Evolutionary conservation across 2,113 vertebrate species (phyloP).

Genomic region (Lophura nycthemera): DNA sequence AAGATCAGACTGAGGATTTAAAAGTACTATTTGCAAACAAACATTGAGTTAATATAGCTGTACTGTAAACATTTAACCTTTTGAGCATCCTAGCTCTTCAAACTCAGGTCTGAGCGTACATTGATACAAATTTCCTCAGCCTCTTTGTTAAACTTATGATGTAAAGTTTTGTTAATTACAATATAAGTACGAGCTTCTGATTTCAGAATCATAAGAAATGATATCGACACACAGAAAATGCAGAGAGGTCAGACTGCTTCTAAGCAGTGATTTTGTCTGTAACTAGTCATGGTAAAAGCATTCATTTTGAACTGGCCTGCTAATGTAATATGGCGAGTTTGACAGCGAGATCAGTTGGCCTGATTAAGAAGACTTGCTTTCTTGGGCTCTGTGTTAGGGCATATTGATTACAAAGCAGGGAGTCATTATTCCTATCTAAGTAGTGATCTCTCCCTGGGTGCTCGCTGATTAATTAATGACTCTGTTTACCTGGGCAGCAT

Average conservation of each 20-base stretch:
- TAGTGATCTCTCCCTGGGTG: not conserved
- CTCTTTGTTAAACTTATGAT: not conserved
- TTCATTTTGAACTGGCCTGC: not conserved
- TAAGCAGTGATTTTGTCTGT: not conserved
- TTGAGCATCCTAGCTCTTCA: not conserved
- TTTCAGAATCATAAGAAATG: not conserved
- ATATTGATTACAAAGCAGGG: conserved; percentile 1
- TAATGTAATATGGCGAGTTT: not conserved
- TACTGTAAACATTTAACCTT: not conserved
- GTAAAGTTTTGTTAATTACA: not conserved
- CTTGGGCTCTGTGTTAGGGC: not conserved
- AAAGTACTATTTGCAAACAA: not conserved
- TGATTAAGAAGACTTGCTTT: conserved; percentile 4
- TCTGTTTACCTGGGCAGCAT: not conserved
- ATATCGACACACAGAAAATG: not conserved
- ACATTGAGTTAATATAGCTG: not conserved
- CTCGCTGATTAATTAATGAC: not conserved
- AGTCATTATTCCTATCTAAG: not conserved
- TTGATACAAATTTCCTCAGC: not conserved
- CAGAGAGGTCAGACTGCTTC: not conserved
- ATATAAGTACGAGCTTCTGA: no score
- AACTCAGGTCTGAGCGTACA: not conserved
- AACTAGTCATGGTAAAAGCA: not conserved
- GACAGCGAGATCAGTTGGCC: not conserved
- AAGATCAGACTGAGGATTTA: not conserved